Percentiles rank a stretch among this genome's conserved stretches.
phyloP scores from a whole-genome alignment of 2,797 vertebrate species.

The Crenuchus spilurus region DNA sequence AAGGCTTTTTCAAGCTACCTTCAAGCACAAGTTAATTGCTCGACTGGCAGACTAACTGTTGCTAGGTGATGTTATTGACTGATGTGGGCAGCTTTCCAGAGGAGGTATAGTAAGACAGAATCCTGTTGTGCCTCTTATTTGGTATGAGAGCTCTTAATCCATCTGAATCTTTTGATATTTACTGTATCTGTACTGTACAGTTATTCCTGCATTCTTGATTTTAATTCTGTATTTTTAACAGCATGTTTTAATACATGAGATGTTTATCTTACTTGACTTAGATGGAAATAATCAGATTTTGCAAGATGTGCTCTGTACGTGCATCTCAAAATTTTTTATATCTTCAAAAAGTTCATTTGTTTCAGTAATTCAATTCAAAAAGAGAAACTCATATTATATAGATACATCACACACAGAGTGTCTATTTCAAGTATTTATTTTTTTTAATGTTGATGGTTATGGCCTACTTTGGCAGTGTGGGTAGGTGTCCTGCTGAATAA shows the following conservation, averaged over 20 bases:
- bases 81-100: constrained; percentile 17
- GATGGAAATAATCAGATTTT: too few species aligned
- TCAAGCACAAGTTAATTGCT: constrained; percentile 43
- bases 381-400: too few species aligned
- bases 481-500: too few species aligned
- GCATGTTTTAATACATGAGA: not conserved
- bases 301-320: too few species aligned
- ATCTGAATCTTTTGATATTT: not conserved
- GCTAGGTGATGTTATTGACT: constrained; percentile 52
- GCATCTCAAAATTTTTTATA: too few species aligned
- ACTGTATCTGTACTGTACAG: not conserved
- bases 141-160: not conserved
- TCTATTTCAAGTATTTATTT: too few species aligned
- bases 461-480: too few species aligned
- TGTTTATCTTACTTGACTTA: too few species aligned
- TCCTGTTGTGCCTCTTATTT: constrained; percentile 21
- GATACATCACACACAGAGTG: too few species aligned
- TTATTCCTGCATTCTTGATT: not conserved
- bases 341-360: too few species aligned
- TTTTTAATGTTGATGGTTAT: too few species aligned
- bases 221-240: not conserved
- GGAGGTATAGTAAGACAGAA: constrained; percentile 26
- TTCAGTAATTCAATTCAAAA: too few species aligned
- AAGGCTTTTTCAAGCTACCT: constrained; percentile 40
- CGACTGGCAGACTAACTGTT: constrained; percentile 45